Percentiles rank a stretch among this genome's conserved stretches.
Evolutionary conservation across 2,888 invertebrate genomes (phyloP).

Genomic region (Caenorhabditis sp.): DNA sequence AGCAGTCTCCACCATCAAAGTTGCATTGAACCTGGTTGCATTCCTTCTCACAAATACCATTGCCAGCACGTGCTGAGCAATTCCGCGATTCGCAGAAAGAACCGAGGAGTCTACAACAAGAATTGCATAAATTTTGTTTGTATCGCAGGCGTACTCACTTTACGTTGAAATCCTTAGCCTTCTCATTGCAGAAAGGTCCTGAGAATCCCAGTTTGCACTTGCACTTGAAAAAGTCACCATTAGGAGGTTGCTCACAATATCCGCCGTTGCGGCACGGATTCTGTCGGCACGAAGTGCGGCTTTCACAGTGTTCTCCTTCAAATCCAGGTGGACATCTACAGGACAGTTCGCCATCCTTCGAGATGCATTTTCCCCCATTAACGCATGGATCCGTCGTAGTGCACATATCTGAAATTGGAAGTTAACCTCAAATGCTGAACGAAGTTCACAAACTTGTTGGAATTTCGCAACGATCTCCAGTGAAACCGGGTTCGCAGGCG

Average conservation of each 20-base stretch:
- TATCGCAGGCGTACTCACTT: conserved; percentile 6
- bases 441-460: neutral
- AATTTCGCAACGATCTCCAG: neutral
- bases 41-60: conserved; percentile 95
- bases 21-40: conserved; percentile 97
- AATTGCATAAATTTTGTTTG: neutral
- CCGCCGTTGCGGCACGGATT: conserved; percentile 90
- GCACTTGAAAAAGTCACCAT: conserved; percentile 85
- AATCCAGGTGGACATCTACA: conserved; percentile 97
- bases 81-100: conserved; percentile 85
- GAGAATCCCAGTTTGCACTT: conserved; percentile 89
- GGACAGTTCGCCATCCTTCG: neutral
- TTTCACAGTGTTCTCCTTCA: conserved; percentile 89
- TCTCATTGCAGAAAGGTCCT: conserved; percentile 90
- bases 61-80: conserved; percentile 91
- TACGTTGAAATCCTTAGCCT: conserved; percentile 54
- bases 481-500: neutral
- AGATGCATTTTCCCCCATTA: neutral
- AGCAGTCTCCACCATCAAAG: conserved; percentile 94
- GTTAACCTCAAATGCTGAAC: neutral
- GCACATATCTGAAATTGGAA: neutral
- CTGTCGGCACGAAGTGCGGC: neutral
- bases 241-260: conserved; percentile 88
- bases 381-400: neutral
- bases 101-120: conserved; percentile 35